Evolutionary conservation across 2,113 vertebrate genomes (phyloP).

Genomic region (Gnathonemus longibarbis): DNA sequence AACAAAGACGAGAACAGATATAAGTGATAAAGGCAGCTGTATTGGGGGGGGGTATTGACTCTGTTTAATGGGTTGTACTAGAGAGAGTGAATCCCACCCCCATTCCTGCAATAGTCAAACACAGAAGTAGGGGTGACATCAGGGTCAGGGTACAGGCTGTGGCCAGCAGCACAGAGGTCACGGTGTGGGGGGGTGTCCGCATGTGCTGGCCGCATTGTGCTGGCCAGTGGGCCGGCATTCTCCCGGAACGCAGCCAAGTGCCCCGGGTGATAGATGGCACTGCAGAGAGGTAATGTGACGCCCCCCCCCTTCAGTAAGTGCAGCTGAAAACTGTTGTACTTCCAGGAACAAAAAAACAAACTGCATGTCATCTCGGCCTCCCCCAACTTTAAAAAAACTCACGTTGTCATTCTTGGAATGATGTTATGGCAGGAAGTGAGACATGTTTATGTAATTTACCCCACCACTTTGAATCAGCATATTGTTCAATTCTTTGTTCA

Average conservation of each 20-base stretch:
- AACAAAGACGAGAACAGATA: constrained; percentile 9
- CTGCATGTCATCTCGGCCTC: neutral
- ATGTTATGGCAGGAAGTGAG: constrained; percentile 18
- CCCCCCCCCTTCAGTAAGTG: neutral
- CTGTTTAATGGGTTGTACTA: neutral
- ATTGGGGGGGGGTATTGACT: neutral
- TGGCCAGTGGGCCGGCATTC: neutral
- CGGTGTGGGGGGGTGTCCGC: neutral
- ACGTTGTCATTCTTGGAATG: constrained; percentile 40
- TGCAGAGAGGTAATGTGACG: neutral
- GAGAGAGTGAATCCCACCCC: neutral
- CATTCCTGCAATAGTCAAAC: neutral
- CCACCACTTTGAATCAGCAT: neutral
- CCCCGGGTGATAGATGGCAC: neutral
- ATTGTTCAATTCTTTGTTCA: neutral
- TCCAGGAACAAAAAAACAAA: neutral
- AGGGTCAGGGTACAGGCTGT: constrained; percentile 17
- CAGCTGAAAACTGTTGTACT: neutral
- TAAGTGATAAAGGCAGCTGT: neutral
- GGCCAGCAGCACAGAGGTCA: neutral
- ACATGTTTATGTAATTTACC: constrained; percentile 17
- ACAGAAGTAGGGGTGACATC: constrained; percentile 20
- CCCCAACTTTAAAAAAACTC: constrained; percentile 13
- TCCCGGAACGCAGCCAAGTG: neutral
- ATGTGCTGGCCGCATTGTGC: neutral